Percentiles rank a stretch among this genome's conserved stretches.
phyloP scores from a whole-genome alignment of 2,888 invertebrate genomes.

The Xestia xanthographa region DNA sequence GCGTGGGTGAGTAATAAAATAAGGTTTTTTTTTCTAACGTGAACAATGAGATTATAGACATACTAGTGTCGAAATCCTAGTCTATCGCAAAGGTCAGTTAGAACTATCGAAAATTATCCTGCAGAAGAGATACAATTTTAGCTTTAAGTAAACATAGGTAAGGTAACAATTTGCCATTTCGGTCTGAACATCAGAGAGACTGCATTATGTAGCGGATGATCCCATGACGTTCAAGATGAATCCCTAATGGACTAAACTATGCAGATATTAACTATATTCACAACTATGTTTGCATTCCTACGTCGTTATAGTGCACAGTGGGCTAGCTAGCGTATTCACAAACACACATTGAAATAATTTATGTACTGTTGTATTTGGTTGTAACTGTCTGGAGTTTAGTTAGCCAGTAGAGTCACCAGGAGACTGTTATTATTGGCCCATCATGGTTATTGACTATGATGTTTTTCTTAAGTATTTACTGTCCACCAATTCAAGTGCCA shows the following conservation, averaged over 20 bases:
- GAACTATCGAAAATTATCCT: neutral
- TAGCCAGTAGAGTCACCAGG: conserved; percentile 18
- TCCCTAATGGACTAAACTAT: conserved; percentile 42
- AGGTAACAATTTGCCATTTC: neutral
- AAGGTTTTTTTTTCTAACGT: neutral
- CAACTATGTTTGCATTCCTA: conserved; percentile 45
- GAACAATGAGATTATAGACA: neutral
- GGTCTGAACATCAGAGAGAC: neutral
- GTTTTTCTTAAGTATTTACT: neutral
- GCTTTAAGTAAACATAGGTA: neutral
- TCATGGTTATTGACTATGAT: conserved; percentile 55
- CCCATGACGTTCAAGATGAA: conserved; percentile 22
- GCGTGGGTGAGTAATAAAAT: neutral
- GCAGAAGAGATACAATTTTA: neutral
- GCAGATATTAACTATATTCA: conserved; percentile 46
- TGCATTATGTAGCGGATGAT: conserved; percentile 1
- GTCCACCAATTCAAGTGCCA: neutral
- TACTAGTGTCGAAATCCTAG: neutral
- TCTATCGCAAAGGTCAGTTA: neutral
- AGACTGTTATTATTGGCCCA: conserved; percentile 32
- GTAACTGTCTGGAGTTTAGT: conserved; percentile 33
- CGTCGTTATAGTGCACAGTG: conserved; percentile 4
- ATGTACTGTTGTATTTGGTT: conserved; percentile 42
- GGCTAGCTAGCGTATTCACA: conserved; percentile 17
- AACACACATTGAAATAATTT: conserved; percentile 55